Evolutionary conservation across 2,797 vertebrate species (phyloP).

Genomic region (Gymnopithys bicolor): DNA sequence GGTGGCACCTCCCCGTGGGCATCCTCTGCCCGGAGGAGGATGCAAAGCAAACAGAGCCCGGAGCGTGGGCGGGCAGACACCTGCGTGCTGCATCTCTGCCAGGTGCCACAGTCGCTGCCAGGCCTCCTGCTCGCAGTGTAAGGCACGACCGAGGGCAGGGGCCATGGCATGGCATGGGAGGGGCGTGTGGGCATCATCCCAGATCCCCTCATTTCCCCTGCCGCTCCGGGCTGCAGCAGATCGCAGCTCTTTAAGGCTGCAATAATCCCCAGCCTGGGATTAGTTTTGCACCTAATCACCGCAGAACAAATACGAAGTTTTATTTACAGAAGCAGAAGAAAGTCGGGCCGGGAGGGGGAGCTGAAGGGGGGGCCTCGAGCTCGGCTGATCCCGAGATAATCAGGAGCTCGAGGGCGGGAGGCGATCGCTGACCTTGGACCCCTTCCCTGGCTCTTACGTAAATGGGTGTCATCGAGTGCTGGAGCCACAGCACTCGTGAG

Average conservation of each 20-base stretch:
- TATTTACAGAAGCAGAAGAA: conserved; percentile 69
- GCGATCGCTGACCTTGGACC: background rate
- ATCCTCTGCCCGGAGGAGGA: background rate
- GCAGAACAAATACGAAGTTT: conserved; percentile 58
- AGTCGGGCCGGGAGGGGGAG: background rate
- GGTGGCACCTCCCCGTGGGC: background rate
- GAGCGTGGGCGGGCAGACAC: background rate
- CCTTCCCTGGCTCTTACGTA: background rate
- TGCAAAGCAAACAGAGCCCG: background rate
- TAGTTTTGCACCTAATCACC: conserved; percentile 72
- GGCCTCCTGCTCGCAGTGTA: background rate
- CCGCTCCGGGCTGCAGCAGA: background rate
- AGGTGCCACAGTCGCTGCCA: background rate
- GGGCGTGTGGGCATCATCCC: background rate
- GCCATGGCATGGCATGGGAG: background rate
- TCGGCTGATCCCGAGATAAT: conserved; percentile 56
- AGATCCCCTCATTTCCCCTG: conserved; percentile 48
- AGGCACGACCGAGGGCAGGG: background rate
- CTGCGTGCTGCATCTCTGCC: background rate
- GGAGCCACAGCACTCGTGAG: fast-evolving
- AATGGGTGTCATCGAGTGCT: background rate
- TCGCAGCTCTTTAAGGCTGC: conserved; percentile 61
- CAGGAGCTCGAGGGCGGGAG: background rate
- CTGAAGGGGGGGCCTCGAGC: background rate
- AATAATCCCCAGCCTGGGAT: conserved; percentile 66